A percentile compares a stretch with the other conserved stretches of the same genome.
These are phyloP conservation scores for Paedocypris sp. DNA, from an alignment of 2,113 vertebrate species.

Conservation along the genomic window DNA sequence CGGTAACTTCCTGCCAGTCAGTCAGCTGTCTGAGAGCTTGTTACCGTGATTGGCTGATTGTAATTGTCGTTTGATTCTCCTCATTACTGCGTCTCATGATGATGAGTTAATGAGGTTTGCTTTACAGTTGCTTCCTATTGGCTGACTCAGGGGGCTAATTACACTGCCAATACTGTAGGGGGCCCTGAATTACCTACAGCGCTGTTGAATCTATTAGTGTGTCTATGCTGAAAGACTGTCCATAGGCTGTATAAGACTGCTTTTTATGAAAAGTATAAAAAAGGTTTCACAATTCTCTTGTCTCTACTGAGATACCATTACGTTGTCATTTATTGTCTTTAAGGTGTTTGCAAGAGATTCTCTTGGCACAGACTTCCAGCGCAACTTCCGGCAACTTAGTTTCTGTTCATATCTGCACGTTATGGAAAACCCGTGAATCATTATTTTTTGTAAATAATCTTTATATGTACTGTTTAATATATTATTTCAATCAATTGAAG, in stretches of 20 bases:
- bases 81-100: conserved; percentile 11
- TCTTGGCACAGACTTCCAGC: too few species aligned
- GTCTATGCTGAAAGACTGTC: background rate
- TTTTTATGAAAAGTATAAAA: too few species aligned
- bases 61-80: background rate
- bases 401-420: too few species aligned
- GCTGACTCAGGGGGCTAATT: conserved; percentile 21
- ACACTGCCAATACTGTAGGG: background rate
- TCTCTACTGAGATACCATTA: too few species aligned
- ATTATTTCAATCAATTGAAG: too few species aligned
- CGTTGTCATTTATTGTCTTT: too few species aligned
- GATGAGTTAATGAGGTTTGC: conserved; percentile 27
- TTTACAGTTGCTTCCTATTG: conserved; percentile 21
- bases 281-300: too few species aligned
- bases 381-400: too few species aligned
- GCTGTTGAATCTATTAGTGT: background rate
- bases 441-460: too few species aligned
- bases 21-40: background rate
- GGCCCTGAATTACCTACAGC: background rate
- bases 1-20: background rate
- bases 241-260: background rate
- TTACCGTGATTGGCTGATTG: conserved; percentile 1
- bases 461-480: too few species aligned
- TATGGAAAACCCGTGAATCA: too few species aligned
- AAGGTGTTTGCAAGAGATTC: too few species aligned